Conservation (phyloP, 1,140 invertebrate species). For the Heliconius himera region DNA sequence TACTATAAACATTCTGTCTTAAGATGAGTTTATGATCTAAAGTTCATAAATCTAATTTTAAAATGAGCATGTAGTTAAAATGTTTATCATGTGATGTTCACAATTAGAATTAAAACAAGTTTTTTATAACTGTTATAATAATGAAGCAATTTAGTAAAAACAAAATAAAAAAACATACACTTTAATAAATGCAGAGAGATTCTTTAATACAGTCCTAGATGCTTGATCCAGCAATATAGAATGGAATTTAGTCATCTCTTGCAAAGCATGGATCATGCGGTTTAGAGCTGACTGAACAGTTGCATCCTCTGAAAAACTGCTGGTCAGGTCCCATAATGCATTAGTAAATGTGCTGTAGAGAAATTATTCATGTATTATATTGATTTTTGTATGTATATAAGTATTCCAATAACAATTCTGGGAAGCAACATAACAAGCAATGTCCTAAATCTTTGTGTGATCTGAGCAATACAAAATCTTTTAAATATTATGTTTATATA, state of each 20-base stretch:
- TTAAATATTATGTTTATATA: background rate
- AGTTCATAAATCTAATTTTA: background rate
- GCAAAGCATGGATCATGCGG: slow-evolving; percentile 88
- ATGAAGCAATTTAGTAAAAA: background rate
- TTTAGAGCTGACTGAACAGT: slow-evolving; percentile 86
- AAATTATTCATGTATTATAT: slow-evolving; percentile 11
- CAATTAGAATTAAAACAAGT: background rate
- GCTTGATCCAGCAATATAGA: slow-evolving; percentile 95
- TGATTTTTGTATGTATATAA: background rate
- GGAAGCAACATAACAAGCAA: background rate
- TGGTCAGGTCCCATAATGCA: slow-evolving; percentile 91
- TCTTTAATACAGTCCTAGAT: slow-evolving; percentile 93
- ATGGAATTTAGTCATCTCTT: slow-evolving; percentile 96
- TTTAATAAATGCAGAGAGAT: slow-evolving; percentile 93
- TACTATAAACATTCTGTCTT: background rate
- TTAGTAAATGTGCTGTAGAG: slow-evolving; percentile 88
- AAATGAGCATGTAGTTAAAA: background rate
- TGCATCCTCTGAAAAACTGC: slow-evolving; percentile 89
- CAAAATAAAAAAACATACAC: slow-evolving; percentile 77
- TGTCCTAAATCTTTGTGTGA: too few species aligned
- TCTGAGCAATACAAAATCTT: background rate
- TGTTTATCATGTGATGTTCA: background rate
- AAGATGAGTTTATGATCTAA: background rate
- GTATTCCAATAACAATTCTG: background rate
- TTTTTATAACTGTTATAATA: background rate